These are phyloP conservation scores for Chaetophractus vellerosus DNA, from an alignment of 2,797 vertebrate genomes.

Conservation along the genomic window DNA sequence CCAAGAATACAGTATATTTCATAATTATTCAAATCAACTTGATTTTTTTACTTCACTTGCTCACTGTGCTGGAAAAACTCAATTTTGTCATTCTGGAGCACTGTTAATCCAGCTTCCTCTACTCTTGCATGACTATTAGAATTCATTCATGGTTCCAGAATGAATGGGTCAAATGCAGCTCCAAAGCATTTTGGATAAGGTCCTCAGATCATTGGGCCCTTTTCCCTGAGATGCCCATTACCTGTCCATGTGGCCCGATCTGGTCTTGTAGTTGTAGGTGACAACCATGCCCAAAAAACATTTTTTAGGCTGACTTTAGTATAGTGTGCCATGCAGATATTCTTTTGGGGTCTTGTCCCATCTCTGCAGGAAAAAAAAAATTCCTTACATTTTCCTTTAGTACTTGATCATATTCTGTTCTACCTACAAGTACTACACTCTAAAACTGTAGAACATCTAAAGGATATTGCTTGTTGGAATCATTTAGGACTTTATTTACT, in stretches of 20 bases:
- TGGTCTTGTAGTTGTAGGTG: neutral
- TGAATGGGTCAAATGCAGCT: neutral
- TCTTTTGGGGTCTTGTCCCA: neutral
- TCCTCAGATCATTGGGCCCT: neutral
- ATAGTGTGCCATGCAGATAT: neutral
- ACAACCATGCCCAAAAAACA: neutral
- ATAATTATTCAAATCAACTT: neutral
- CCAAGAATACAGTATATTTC: neutral
- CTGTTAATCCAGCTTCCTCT: neutral
- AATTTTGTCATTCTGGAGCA: neutral
- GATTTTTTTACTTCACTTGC: neutral
- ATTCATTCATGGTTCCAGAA: neutral
- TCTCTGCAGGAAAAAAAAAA: no score
- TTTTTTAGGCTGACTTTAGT: neutral
- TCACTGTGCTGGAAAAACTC: neutral
- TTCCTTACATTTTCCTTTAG: neutral
- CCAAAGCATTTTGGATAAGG: neutral
- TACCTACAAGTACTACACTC: neutral
- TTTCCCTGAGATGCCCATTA: neutral
- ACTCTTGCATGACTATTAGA: neutral
- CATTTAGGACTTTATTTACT: no score
- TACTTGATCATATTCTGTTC: neutral
- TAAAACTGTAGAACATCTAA: neutral
- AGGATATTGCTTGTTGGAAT: no score
- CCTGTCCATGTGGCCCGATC: neutral